Percentiles rank a stretch among this genome's conserved stretches.
phyloP scores from a whole-genome alignment of 2,113 vertebrate species.

The Rhinopithecus roxellana region DNA sequence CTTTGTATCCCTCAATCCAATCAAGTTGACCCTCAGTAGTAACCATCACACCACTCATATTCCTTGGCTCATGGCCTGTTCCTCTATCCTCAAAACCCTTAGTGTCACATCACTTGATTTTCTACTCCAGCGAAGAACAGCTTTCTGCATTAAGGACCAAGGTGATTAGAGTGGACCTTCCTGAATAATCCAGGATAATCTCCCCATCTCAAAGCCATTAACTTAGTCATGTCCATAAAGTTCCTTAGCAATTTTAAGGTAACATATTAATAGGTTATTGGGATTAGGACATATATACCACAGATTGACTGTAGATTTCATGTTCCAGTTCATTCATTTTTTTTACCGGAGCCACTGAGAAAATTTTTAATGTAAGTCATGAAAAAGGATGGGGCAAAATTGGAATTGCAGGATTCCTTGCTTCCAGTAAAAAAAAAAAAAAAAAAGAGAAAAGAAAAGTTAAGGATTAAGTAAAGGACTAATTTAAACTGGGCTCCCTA shows the following conservation, averaged over 20 bases:
- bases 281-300: background rate
- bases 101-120: too few relatives aligned
- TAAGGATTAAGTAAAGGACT: slow-evolving; percentile 31
- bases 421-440: background rate
- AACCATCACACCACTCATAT: background rate
- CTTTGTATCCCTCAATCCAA: too few relatives aligned
- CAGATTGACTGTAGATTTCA: background rate
- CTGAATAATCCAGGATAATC: background rate
- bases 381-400: slow-evolving; percentile 21
- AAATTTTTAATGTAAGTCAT: slow-evolving; percentile 10
- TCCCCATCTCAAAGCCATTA: background rate
- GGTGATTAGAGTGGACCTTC: too few relatives aligned
- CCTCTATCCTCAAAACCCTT: background rate
- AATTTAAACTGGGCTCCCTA: slow-evolving; percentile 17
- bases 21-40: too few relatives aligned
- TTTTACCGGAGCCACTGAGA: background rate
- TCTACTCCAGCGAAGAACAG: background rate
- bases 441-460: background rate
- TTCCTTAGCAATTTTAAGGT: background rate
- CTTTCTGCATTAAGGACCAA: background rate
- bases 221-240: background rate
- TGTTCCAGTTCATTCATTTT: background rate
- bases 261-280: background rate
- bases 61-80: background rate
- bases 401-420: slow-evolving; percentile 41